A percentile compares a stretch with the other conserved stretches of the same genome.
Evolutionary conservation across 2,797 vertebrate species (phyloP).

Genomic region (Propithecus perrieri): DNA sequence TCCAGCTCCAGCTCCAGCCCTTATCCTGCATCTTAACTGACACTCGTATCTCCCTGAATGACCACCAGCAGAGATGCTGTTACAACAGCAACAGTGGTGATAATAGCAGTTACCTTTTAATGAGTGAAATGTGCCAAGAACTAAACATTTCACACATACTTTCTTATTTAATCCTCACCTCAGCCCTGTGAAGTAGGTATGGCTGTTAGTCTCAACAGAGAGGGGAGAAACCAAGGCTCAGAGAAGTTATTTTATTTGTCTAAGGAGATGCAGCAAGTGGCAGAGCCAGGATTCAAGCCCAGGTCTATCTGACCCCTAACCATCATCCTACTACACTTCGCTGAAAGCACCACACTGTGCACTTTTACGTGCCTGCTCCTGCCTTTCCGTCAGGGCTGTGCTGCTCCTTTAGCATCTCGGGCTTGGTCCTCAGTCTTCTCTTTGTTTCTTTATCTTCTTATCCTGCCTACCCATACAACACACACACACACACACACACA

Average conservation of each 20-base stretch:
- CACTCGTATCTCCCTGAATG: neutral
- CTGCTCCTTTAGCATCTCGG: neutral
- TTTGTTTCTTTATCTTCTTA: neutral
- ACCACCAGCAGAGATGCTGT: neutral
- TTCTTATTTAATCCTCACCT: neutral
- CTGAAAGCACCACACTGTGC: fast-evolving
- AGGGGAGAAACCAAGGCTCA: neutral
- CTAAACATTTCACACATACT: neutral
- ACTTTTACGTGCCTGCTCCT: neutral
- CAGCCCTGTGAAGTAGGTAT: neutral
- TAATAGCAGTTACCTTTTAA: neutral
- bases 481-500: neutral
- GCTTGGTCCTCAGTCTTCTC: neutral
- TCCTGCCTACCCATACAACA: neutral
- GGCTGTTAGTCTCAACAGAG: neutral
- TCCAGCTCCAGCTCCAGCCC: neutral
- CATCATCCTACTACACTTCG: neutral
- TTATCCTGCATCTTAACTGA: neutral
- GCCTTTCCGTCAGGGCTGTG: neutral
- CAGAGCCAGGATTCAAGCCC: neutral
- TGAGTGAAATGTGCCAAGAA: neutral
- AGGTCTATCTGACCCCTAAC: neutral
- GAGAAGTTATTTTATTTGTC: neutral
- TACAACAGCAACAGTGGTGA: neutral
- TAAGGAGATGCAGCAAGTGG: neutral